Evolutionary conservation across 1,140 invertebrate species (phyloP).

Genomic region (Ridgeia piscesae): DNA sequence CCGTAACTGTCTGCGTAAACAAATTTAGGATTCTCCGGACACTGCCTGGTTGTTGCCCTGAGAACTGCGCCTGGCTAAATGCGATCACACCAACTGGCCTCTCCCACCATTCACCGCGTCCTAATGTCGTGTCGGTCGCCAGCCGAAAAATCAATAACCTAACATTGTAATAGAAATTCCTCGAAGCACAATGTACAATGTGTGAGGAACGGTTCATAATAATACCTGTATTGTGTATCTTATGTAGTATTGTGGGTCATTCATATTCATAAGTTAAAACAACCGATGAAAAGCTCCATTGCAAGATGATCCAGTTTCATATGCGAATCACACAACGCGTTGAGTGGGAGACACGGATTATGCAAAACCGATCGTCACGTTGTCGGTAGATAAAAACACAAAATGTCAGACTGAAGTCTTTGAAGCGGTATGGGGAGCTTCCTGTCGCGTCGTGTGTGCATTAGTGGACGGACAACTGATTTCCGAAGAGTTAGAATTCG

Average conservation of each 20-base stretch:
- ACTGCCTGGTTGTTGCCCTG: neutral
- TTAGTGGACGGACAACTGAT: neutral
- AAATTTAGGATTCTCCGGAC: neutral
- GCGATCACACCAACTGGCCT: neutral
- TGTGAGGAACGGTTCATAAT: neutral
- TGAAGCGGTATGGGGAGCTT: neutral
- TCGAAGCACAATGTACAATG: neutral
- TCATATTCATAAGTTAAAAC: neutral
- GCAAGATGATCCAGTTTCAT: neutral
- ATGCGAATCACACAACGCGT: neutral
- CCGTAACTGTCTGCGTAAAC: neutral
- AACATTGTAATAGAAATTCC: neutral
- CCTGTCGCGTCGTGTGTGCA: neutral
- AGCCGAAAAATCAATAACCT: neutral
- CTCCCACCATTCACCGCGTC: neutral
- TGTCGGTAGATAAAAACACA: neutral
- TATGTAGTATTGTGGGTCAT: neutral
- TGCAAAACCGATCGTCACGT: neutral
- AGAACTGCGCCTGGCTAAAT: neutral
- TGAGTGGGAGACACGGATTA: neutral
- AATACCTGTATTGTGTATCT: neutral
- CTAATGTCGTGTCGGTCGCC: neutral
- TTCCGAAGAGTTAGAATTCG: neutral
- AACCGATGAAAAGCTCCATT: neutral
- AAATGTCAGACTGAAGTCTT: neutral